A percentile compares a stretch with the other conserved stretches of the same genome.
Evolutionary conservation across 2,888 invertebrate species (phyloP).

Genomic region (Unio delphinus): DNA sequence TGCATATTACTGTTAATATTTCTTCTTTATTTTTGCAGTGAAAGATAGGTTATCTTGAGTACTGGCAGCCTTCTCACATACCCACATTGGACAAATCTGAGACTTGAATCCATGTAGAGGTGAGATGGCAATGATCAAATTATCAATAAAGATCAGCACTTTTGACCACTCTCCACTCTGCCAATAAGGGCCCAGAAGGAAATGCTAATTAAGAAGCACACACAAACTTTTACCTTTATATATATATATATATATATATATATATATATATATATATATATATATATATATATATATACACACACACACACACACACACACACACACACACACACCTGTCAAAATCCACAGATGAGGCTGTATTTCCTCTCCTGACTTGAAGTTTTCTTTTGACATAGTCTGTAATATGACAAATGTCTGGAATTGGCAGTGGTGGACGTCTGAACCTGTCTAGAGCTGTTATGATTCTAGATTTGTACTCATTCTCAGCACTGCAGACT

Average conservation of each 20-base stretch:
- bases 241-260: background rate
- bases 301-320: too few relatives aligned
- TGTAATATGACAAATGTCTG: constrained; percentile 3
- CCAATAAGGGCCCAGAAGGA: too few relatives aligned
- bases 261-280: too few relatives aligned
- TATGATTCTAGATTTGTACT: constrained; percentile 56
- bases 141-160: background rate
- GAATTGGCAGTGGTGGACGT: constrained; percentile 14
- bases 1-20: too few relatives aligned
- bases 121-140: background rate
- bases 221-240: too few relatives aligned
- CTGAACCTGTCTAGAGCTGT: constrained; percentile 36
- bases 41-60: too few relatives aligned
- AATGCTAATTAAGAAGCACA: too few relatives aligned
- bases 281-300: too few relatives aligned
- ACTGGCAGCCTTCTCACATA: background rate
- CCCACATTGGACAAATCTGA: background rate
- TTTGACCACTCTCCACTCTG: too few relatives aligned
- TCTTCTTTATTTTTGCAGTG: too few relatives aligned
- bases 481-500: constrained; percentile 56
- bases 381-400: constrained; percentile 19
- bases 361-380: constrained; percentile 4
- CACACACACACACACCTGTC: too few relatives aligned
- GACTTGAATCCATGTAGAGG: background rate
- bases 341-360: constrained; percentile 22